phyloP scores from a whole-genome alignment of 2,113 vertebrate species.

The Tapirus terrestris region DNA sequence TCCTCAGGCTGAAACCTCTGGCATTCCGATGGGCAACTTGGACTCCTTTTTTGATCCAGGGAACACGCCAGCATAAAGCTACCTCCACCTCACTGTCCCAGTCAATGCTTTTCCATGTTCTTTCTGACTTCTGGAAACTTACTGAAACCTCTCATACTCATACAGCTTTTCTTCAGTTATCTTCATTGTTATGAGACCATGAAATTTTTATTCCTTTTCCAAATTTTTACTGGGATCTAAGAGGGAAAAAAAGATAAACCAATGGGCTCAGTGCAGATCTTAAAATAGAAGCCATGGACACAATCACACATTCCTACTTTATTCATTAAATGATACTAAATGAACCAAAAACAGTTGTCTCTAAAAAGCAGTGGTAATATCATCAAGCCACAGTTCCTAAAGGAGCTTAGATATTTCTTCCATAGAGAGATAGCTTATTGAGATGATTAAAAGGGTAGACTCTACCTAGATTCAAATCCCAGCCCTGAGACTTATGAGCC shows the following conservation, averaged over 20 bases:
- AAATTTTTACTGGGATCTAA: conserved; percentile 30
- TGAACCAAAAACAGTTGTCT: neutral
- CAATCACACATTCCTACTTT: neutral
- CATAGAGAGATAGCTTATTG: neutral
- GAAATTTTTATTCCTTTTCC: neutral
- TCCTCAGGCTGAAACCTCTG: neutral
- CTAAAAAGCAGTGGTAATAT: neutral
- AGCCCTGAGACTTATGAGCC: neutral
- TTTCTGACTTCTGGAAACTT: neutral
- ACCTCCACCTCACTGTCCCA: neutral
- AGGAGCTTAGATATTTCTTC: neutral
- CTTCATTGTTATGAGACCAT: conserved; percentile 16
- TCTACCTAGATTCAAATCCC: neutral
- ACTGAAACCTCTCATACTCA: neutral
- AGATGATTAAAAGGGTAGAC: neutral
- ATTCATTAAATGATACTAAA: conserved; percentile 11
- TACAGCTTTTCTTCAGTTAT: neutral
- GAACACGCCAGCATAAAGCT: neutral
- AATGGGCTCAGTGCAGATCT: neutral
- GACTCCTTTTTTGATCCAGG: neutral
- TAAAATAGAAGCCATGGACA: neutral
- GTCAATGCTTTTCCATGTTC: neutral
- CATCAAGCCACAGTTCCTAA: neutral
- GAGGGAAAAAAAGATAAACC: neutral
- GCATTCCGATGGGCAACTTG: neutral